These are phyloP conservation scores for Adelphocoris suturalis DNA, from an alignment of 2,888 invertebrate genomes.

Conservation along the genomic window DNA sequence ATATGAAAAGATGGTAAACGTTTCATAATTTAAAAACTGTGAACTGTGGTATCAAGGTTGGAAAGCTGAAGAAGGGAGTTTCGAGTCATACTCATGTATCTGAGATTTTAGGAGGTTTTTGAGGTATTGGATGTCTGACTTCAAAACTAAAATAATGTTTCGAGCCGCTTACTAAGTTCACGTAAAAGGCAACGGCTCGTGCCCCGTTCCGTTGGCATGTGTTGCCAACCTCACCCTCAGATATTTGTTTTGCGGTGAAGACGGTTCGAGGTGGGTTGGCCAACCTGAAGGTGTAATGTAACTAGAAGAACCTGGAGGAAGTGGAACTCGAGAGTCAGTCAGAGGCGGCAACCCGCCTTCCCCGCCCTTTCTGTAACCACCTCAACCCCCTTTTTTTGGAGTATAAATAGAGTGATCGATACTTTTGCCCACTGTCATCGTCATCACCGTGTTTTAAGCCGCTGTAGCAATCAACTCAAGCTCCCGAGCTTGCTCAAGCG, in stretches of 20 bases:
- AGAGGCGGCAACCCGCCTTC: slow-evolving; percentile 16
- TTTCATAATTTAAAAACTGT: too few species aligned
- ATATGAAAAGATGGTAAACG: too few species aligned
- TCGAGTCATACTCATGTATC: too few species aligned
- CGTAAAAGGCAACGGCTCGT: background rate
- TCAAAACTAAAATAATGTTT: background rate
- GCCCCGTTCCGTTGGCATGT: slow-evolving; percentile 24
- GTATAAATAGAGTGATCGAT: slow-evolving; percentile 63
- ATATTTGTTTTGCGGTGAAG: background rate
- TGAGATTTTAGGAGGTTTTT: too few species aligned
- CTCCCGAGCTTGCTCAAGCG: too few species aligned
- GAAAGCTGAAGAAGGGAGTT: too few species aligned
- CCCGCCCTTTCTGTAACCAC: background rate
- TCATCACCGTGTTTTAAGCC: slow-evolving; percentile 32
- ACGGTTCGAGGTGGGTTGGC: slow-evolving; percentile 32
- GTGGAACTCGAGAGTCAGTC: slow-evolving; percentile 7
- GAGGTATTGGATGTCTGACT: too few species aligned
- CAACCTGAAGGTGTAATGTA: slow-evolving; percentile 54
- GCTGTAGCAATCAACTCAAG: background rate
- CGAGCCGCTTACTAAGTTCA: background rate
- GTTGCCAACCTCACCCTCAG: slow-evolving; percentile 16
- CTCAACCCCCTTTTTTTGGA: background rate
- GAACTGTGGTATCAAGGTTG: too few species aligned
- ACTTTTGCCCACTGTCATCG: slow-evolving; percentile 50
- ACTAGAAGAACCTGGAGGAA: slow-evolving; percentile 48